phyloP scores from a whole-genome alignment of 2,888 invertebrate species.

The Celastrina argiolus region DNA sequence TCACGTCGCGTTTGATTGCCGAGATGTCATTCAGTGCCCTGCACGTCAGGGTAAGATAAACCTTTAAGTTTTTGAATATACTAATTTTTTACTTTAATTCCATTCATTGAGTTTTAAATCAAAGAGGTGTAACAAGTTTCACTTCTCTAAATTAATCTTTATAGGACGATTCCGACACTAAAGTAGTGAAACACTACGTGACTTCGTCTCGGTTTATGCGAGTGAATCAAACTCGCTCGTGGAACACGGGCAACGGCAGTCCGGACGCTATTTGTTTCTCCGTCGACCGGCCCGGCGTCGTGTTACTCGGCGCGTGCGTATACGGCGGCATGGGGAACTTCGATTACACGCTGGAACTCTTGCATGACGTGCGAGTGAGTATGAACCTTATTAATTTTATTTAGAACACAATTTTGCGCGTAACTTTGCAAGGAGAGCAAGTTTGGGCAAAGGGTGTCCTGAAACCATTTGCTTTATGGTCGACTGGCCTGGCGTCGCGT shows the following conservation, averaged over 20 bases:
- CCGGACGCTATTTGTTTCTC: slow-evolving; percentile 97
- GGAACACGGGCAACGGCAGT: slow-evolving; percentile 98
- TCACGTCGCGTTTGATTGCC: slow-evolving; percentile 89
- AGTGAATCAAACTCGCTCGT: slow-evolving; percentile 91
- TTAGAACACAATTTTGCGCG: too few species aligned
- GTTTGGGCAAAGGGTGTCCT: too few species aligned
- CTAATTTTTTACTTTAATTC: too few species aligned
- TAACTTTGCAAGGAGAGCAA: too few species aligned
- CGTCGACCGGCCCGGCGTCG: slow-evolving; percentile 93
- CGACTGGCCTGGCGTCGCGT: too few species aligned
- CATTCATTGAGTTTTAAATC: too few species aligned
- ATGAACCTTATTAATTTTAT: background rate
- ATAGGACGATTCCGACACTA: slow-evolving; percentile 84
- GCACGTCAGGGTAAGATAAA: slow-evolving; percentile 50
- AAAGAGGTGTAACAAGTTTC: background rate
- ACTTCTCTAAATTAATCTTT: background rate
- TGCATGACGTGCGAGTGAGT: slow-evolving; percentile 80
- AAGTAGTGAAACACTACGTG: slow-evolving; percentile 84
- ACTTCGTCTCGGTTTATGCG: slow-evolving; percentile 95
- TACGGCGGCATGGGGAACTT: slow-evolving; percentile 93
- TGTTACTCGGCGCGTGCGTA: slow-evolving; percentile 92
- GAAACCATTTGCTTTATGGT: too few species aligned
- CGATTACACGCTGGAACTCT: slow-evolving; percentile 93
- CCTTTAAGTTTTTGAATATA: too few species aligned
- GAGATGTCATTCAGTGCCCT: slow-evolving; percentile 81